Conservation (phyloP, 92 coral and sea anemone species). For the Ricordea florida region DNA sequence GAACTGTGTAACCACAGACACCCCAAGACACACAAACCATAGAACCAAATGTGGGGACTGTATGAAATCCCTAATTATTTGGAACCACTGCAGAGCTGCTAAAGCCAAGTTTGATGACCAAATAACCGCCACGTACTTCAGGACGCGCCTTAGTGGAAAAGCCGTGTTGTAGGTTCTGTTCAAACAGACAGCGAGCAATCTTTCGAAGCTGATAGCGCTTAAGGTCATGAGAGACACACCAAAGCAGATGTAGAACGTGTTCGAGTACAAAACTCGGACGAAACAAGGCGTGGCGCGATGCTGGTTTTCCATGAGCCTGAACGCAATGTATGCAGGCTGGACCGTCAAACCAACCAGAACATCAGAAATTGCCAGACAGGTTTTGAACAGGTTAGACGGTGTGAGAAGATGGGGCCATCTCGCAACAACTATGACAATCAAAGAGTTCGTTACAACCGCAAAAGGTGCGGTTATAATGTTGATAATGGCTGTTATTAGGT, state of each 20-base stretch:
- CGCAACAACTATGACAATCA: not conserved
- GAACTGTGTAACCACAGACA: not conserved
- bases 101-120: not conserved
- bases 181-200: conserved; percentile 25
- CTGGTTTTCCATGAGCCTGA: conserved; percentile 25
- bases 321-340: conserved; percentile 22
- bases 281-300: conserved; percentile 13
- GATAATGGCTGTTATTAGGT: conserved; percentile 21
- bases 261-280: conserved; percentile 18
- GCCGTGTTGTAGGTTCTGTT: conserved; percentile 4
- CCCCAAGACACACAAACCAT: conserved; percentile 15
- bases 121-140: not conserved
- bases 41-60: not conserved
- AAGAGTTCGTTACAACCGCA: conserved; percentile 6
- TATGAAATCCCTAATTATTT: not conserved
- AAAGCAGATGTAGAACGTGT: conserved; percentile 7
- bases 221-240: conserved; percentile 42
- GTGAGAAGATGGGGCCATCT: not conserved
- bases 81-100: conserved; percentile 8
- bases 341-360: conserved; percentile 13
- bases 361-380: conserved; percentile 23
- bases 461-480: not conserved
- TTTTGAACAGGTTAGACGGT: conserved; percentile 29
- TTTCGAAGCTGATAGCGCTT: conserved; percentile 24
- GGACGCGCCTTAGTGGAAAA: not conserved